Base-by-base conservation (phyloP, 2,113 vertebrate species). In the Artemisiospiza belli region DNA sequence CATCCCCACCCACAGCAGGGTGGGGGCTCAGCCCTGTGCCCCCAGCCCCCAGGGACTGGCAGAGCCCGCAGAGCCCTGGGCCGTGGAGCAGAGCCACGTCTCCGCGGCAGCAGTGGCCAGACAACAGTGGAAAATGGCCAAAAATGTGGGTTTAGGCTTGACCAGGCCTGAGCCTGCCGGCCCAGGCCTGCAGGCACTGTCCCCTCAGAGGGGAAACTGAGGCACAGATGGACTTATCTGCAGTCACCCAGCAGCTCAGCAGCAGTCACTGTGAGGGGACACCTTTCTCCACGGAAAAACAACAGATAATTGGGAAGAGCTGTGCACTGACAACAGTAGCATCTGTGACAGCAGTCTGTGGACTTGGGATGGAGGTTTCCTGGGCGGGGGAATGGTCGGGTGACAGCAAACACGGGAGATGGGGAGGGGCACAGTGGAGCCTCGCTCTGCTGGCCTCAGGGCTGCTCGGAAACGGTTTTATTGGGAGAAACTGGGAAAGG, bases 61-160 rank as follows among this genome's bases (percentile, higher is more conserved):
- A 87, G 69, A 67, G 10, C 69, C 12, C 1, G 4, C 59, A 12
- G 31, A 41, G 85, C 59, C 61, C 68, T 3, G 74, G 81, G 81
- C 28, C 21, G 2, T 21, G 81, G 90, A 43, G 46, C 7, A 1
- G 66, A 84, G 87, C 94, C 5, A 12, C 3, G 4, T 79, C 74
- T 84, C 92, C 24, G 1, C 0, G 10, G 84, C 17, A 35, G 62
- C 24, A 0, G 0, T 39, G 90, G 72, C 70, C 95, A 95, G 63
- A 96, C 96, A 96, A 96, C 96, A 88, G 95, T 96, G 96, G 95
- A 95, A 79, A 20, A 4, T 10, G 72, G 95, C 96, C 96, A 96
- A 88, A 87, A 96, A 92, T 85, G 75, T 28, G 76, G 68, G 2
- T 41, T 84, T 31, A 49, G 39, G 31, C 94, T 92, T 51, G 31